Evolutionary conservation across 2,888 invertebrate genomes (phyloP), one percentile per base, ranked within the genome.

Genomic region (Orthosia cruda): DNA sequence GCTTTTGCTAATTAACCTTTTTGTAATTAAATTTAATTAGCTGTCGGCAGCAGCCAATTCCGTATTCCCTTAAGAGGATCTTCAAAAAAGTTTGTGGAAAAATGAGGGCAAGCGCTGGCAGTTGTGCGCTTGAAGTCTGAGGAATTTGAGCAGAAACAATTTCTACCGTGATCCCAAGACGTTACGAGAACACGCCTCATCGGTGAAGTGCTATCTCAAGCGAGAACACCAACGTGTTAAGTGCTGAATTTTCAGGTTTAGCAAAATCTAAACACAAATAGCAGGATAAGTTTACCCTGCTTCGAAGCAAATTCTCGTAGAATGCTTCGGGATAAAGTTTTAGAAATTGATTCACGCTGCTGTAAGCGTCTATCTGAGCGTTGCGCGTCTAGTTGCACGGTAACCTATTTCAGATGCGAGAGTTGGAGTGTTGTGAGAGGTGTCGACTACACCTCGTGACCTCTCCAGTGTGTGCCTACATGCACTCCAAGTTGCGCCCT

Each of bases 391-490:
- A 55, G 67, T 71, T 49, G 40, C 26, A 54, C 26, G 52, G 68
- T 73, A 80, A 76, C 75, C 80, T 77, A 80, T 77, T 86, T 86
- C 55, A 74, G 68, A 74, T 68, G 61, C 47, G 63, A 70, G 63
- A 52, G 45, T 50, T 18, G 49, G 47, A 54, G 58, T 69, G 64
- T 73, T 57, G 66, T 32, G 65, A 65, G 68, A 74, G 80, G 71
- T 83, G 80, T 75, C 65, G 47, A 54, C 66, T 70, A 58, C 70
- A 76, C 62, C 73, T 75, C 68, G 80, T 83, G 84, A 86, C 84
- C 83, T 74, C 66, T 69, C n/a, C 18, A 59, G 18, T 32, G 18
- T 59, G 20, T 71, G 15, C 32, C 13, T 45, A 50, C 59, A 66
- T 70, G 55, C 64, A 52, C 76, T 68, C 23, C 55, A 64, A 45